Evolutionary conservation across 1,140 invertebrate species (phyloP).

Genomic region (Caerostris extrusa): DNA sequence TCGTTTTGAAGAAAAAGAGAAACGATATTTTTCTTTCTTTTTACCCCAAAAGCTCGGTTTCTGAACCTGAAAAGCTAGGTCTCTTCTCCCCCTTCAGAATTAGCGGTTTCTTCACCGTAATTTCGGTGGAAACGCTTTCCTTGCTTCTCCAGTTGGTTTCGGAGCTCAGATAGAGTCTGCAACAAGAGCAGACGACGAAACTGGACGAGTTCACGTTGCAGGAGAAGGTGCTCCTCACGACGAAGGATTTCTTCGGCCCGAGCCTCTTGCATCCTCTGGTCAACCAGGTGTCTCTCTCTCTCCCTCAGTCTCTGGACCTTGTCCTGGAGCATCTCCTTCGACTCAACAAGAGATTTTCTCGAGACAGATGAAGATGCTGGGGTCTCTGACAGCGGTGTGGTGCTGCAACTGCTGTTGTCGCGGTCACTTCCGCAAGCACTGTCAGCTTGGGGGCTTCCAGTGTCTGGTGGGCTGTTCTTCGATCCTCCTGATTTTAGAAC

Average conservation of each 20-base stretch:
- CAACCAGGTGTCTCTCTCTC: conserved; percentile 50
- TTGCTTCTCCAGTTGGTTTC: conserved; percentile 61
- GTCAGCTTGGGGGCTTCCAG: conserved; percentile 75
- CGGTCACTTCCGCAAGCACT: conserved; percentile 74
- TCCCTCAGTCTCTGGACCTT: conserved; percentile 62
- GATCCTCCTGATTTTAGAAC: conserved; percentile 8
- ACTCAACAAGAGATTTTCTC: not conserved
- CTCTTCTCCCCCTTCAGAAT: not conserved
- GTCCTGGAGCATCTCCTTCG: conserved; percentile 56
- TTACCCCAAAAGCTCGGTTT: conserved; percentile 24
- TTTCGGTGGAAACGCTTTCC: not conserved
- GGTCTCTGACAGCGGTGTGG: conserved; percentile 68
- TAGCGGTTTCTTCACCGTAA: not conserved
- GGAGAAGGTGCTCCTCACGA: conserved; percentile 65
- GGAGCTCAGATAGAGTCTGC: conserved; percentile 69
- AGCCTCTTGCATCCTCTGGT: conserved; percentile 70
- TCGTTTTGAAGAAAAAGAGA: not conserved
- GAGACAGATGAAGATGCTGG: conserved; percentile 15
- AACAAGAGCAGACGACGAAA: conserved; percentile 70
- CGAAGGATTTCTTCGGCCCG: conserved; percentile 65
- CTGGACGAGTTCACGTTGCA: conserved; percentile 72
- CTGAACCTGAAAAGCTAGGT: conserved; percentile 19
- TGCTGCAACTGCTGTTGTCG: conserved; percentile 76
- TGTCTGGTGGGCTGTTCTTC: conserved; percentile 61
- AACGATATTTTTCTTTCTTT: not conserved